phyloP scores from a whole-genome alignment of 2,113 vertebrate species.

The Charina bottae region DNA sequence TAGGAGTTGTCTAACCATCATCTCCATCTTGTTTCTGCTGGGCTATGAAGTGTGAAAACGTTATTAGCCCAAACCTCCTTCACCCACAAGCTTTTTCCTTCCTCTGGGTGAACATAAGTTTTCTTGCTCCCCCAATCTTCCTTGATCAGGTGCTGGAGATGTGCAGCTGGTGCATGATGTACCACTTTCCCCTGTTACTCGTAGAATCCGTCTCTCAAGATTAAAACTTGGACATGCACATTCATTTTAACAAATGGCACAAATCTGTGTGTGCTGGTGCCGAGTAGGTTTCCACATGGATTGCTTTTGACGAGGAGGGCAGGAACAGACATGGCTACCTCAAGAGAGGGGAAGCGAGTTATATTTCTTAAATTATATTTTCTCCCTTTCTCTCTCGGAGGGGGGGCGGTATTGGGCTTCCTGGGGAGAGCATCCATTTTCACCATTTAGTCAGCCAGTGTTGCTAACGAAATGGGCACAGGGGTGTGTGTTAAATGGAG shows the following conservation, averaged over 20 bases:
- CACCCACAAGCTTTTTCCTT: no score
- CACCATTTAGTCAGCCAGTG: neutral
- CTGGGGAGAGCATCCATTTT: constrained; percentile 27
- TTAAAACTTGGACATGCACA: neutral
- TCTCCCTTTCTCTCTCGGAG: neutral
- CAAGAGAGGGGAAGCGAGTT: neutral
- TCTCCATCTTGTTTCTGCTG: neutral
- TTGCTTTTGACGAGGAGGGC: neutral
- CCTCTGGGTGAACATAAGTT: neutral
- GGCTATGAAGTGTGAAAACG: constrained; percentile 15
- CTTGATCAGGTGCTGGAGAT: neutral
- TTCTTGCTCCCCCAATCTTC: neutral
- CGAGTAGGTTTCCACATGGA: neutral
- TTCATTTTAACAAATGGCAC: neutral
- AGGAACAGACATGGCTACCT: neutral
- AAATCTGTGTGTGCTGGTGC: neutral
- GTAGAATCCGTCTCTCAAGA: neutral
- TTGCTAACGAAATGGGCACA: constrained; percentile 1
- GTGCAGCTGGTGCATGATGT: constrained; percentile 8
- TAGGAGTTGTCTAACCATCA: no score
- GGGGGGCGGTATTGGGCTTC: neutral
- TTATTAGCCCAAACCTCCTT: neutral
- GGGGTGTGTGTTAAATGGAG: constrained; percentile 25
- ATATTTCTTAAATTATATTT: neutral
- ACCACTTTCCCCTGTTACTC: neutral